Conservation (phyloP, 92 coral and sea anemone genomes). For the Siderastrea siderea region DNA sequence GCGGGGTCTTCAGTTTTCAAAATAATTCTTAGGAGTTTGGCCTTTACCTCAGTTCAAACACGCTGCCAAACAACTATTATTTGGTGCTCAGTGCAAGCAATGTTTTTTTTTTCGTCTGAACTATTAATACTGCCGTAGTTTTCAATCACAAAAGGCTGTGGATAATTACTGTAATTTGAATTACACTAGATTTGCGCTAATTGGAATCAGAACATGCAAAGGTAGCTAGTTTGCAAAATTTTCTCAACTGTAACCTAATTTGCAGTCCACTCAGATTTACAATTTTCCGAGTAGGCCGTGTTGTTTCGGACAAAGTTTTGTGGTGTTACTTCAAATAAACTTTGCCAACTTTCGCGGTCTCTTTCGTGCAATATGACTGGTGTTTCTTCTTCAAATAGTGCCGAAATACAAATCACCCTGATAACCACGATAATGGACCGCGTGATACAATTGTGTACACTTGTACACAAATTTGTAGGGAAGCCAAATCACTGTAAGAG, state of each 20-base stretch:
- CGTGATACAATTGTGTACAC: not conserved
- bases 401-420: not conserved
- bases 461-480: not conserved
- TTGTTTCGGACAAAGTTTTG: too few species aligned
- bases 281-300: too few species aligned
- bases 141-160: conserved; percentile 7
- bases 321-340: too few species aligned
- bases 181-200: not conserved
- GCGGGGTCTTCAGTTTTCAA: too few species aligned
- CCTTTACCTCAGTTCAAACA: too few species aligned
- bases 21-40: too few species aligned
- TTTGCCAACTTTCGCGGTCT: too few species aligned
- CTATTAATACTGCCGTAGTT: not conserved
- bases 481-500: too few species aligned
- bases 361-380: not conserved
- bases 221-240: too few species aligned
- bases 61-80: too few species aligned
- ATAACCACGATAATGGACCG: conserved; percentile 1
- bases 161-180: conserved; percentile 12
- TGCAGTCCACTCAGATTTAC: too few species aligned
- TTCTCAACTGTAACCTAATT: too few species aligned
- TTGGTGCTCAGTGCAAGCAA: not conserved
- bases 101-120: not conserved
- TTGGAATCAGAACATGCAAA: conserved; percentile 1
- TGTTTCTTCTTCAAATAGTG: not conserved